Evolutionary conservation across 2,888 invertebrate genomes (phyloP).

Genomic region (Pristionchus arcanus): DNA sequence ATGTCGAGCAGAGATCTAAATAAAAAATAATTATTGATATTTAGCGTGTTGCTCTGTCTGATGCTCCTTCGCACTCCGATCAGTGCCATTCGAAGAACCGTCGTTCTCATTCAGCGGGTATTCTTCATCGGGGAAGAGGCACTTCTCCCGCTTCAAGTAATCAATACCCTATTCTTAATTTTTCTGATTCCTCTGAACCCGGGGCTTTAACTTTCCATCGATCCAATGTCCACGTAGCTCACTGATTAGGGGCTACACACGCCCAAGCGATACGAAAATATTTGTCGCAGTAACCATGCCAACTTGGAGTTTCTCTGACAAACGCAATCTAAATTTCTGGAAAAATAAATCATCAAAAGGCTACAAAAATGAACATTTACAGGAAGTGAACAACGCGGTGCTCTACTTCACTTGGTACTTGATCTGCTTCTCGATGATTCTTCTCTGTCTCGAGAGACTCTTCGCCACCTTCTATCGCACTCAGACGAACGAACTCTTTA

Average conservation of each 20-base stretch:
- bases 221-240: neutral
- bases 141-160: neutral
- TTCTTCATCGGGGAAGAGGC: neutral
- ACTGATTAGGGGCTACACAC: neutral
- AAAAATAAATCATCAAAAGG: neutral
- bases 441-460: neutral
- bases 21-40: neutral
- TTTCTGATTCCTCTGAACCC: neutral
- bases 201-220: neutral
- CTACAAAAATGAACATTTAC: neutral
- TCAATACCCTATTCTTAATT: neutral
- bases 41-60: neutral
- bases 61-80: slow-evolving; percentile 23
- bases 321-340: neutral
- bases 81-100: neutral
- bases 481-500: neutral
- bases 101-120: neutral
- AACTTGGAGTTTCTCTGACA: too few species aligned
- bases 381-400: slow-evolving; percentile 19
- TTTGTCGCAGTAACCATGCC: too few species aligned
- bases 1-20: too few species aligned
- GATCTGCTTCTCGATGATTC: slow-evolving; percentile 17
- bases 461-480: neutral
- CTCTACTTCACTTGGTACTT: neutral
- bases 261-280: neutral